Evolutionary conservation across 2,797 vertebrate species (phyloP), one percentile per base, ranked within the genome.

Genomic region (Rhadinocentrus ornatus): DNA sequence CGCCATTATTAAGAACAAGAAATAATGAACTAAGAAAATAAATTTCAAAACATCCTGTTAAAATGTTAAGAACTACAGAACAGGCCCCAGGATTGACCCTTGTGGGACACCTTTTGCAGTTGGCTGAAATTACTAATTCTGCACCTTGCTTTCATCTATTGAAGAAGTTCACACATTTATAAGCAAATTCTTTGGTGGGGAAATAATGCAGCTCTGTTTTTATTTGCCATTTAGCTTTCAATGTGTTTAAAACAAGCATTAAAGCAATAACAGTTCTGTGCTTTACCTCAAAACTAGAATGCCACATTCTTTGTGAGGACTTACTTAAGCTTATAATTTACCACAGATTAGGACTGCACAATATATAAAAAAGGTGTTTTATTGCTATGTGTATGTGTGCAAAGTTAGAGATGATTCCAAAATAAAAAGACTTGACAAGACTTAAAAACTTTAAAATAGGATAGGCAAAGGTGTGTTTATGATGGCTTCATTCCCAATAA

Each of bases 81-180:
- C 34, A 24, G 15, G 8, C 34, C 24, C 34, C 10, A 39, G 10
- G 8, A 37, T 54, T 1, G 24, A 26, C 16, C 48, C 18, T 20
- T 65, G 62, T 54, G 62, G 62, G 24, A 27, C 31, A 35, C 31
- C 16, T 50, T 50, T 50, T 48, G 18, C 44, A 48, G 44, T 50
- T 24, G 9, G n/a, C 3, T 10, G 9, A 24, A 50, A 50, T 50
- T n/a, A 22, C 3, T 11, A 24, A 50, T 50, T 50, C n/a, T 48
- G 18, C 9, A 3, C 41, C 7, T 7, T 1, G 44, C 20, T 48
- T 6, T 48, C 20, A n/a, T 20, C 44, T 13, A 2, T 10, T n/a
- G 9, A 46, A n/a, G n/a, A 8, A 22, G 9, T 2, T 44, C 41
- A 44, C 16, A 20, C 41, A 20, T 20, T 44, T 37, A 13, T 13